A percentile compares a stretch with the other conserved stretches of the same genome.
phyloP scores from a whole-genome alignment of 2,888 invertebrate species.

The Erebia ligea region DNA sequence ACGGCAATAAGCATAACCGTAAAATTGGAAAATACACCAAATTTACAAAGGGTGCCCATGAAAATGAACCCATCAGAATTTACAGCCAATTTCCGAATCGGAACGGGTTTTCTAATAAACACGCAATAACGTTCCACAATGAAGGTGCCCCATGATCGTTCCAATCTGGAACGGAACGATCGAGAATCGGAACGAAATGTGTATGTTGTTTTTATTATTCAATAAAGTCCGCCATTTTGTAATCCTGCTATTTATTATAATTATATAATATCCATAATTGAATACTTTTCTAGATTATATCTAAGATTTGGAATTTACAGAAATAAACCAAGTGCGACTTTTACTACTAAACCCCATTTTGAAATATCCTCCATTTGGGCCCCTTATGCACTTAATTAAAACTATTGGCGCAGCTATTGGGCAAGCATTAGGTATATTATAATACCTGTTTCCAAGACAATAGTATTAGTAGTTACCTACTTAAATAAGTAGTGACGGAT shows the following conservation, averaged over 20 bases:
- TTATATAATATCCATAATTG: neutral
- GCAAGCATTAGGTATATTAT: too few species aligned
- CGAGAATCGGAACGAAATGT: slow-evolving; percentile 55
- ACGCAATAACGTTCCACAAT: slow-evolving; percentile 62
- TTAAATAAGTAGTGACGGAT: too few species aligned
- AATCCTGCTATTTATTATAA: neutral
- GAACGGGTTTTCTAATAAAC: slow-evolving; percentile 67
- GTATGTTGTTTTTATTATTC: slow-evolving; percentile 48
- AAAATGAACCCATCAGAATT: slow-evolving; percentile 52
- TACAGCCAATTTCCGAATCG: slow-evolving; percentile 52
- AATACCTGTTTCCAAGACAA: too few species aligned
- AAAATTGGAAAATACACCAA: slow-evolving; percentile 17
- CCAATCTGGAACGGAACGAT: slow-evolving; percentile 61
- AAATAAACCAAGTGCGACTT: too few species aligned
- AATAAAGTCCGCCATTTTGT: neutral
- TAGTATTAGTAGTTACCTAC: too few species aligned
- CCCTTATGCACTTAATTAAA: too few species aligned
- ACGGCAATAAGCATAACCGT: slow-evolving; percentile 10
- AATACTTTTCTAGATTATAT: neutral
- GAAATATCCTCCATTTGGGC: too few species aligned
- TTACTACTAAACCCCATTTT: too few species aligned
- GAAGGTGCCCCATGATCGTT: slow-evolving; percentile 69
- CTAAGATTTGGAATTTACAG: neutral
- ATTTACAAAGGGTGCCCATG: slow-evolving; percentile 42
- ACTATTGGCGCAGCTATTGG: too few species aligned